Conservation (phyloP, 2,113 vertebrate genomes). For the Ciconia maguari region DNA sequence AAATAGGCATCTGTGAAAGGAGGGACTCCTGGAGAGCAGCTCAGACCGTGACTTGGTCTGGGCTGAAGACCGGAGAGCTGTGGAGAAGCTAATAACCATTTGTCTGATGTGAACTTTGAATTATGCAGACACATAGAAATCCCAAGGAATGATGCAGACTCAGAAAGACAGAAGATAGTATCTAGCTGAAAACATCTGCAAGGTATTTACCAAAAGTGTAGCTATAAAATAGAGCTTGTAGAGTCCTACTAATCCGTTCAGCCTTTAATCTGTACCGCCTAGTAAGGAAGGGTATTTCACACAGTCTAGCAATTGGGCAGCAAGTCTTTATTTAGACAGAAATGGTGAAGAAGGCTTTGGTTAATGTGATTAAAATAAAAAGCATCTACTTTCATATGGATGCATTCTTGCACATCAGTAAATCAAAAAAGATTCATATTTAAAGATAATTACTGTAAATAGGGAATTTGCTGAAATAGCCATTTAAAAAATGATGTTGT, state of each 20-base stretch:
- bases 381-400: neutral
- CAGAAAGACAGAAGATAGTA: neutral
- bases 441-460: neutral
- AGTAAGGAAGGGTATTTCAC: neutral
- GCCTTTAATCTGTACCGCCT: neutral
- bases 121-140: neutral
- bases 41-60: accelerated
- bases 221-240: neutral
- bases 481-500: neutral
- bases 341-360: neutral
- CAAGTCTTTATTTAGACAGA: neutral
- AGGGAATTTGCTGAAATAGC: neutral
- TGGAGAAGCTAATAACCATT: neutral
- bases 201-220: neutral
- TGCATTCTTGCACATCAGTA: neutral
- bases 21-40: neutral
- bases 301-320: neutral
- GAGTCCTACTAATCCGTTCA: neutral
- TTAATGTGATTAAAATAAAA: neutral
- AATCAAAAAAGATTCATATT: neutral
- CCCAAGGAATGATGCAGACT: neutral
- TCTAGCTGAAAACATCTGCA: neutral
- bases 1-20: neutral
- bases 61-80: neutral
- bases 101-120: neutral